Percentiles rank a stretch among this genome's conserved stretches.
These are phyloP conservation scores for Lipophrys pholis DNA, from an alignment of 2,113 vertebrate species.

Conservation along the genomic window DNA sequence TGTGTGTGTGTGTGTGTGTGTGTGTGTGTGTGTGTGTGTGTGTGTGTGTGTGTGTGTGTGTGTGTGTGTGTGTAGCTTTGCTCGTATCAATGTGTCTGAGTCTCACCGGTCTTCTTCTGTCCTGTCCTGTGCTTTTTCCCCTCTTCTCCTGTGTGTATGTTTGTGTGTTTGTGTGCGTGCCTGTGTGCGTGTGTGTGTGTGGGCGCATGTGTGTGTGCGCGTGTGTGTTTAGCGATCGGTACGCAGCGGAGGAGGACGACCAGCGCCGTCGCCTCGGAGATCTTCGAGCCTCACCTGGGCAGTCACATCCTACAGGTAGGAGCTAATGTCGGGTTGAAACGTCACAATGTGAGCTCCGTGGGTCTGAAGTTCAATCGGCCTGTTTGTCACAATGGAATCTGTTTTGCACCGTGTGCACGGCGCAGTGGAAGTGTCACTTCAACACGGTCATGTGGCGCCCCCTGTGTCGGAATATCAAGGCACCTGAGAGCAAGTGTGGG, in stretches of 20 bases:
- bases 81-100: conserved; percentile 80
- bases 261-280: conserved; percentile 90
- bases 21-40: conserved; percentile 30
- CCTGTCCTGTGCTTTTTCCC: conserved; percentile 80
- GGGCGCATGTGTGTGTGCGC: conserved; percentile 48
- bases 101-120: conserved; percentile 81
- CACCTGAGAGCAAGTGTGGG: no score
- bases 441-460: no score
- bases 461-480: no score
- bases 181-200: conserved; percentile 33
- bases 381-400: no score
- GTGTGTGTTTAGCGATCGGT: conserved; percentile 90
- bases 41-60: conserved; percentile 25
- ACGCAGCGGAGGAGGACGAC: conserved; percentile 94
- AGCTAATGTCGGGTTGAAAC: conserved; percentile 12
- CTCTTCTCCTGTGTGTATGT: conserved; percentile 58
- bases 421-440: no score
- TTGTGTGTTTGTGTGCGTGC: conserved; percentile 28
- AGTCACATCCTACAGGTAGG: conserved; percentile 99
- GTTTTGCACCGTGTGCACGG: no score
- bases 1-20: conserved; percentile 64
- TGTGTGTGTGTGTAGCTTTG: conserved; percentile 67
- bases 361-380: no score
- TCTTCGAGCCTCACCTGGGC: conserved; percentile 98
- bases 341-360: no score